phyloP scores from a whole-genome alignment of 2,113 vertebrate genomes.

The Electrona antarctica region DNA sequence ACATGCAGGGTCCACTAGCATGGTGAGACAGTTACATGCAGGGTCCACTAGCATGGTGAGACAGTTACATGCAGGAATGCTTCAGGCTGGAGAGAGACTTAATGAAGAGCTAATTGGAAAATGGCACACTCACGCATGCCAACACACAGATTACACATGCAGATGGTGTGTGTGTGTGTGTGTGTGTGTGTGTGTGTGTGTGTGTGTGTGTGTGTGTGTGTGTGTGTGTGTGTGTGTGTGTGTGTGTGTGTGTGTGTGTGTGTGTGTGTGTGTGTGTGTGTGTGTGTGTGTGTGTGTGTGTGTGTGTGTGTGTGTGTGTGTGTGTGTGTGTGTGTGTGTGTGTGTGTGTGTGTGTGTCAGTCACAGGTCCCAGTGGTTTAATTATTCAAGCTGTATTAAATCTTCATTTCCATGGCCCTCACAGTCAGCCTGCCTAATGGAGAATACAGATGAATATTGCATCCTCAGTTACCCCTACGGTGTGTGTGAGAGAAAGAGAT shows the following conservation, averaged over 20 bases:
- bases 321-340: conserved; percentile 24
- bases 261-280: conserved; percentile 33
- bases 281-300: conserved; percentile 17
- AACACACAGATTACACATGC: conserved; percentile 2
- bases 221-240: conserved; percentile 10
- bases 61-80: conserved; percentile 30
- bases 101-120: conserved; percentile 41
- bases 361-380: conserved; percentile 71
- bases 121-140: background rate
- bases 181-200: conserved; percentile 27
- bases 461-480: conserved; percentile 46
- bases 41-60: conserved; percentile 21
- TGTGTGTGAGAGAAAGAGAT: conserved; percentile 39
- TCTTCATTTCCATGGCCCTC: conserved; percentile 74
- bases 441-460: conserved; percentile 71
- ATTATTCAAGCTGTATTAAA: conserved; percentile 81
- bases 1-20: conserved; percentile 7
- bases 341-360: conserved; percentile 22
- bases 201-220: conserved; percentile 20
- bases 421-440: conserved; percentile 63
- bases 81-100: conserved; percentile 19
- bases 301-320: conserved; percentile 13
- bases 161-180: conserved; percentile 13
- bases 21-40: conserved; percentile 28
- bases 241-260: conserved; percentile 20